Base-by-base conservation (phyloP, 1,140 invertebrate species). In the Hermetia illucens region DNA sequence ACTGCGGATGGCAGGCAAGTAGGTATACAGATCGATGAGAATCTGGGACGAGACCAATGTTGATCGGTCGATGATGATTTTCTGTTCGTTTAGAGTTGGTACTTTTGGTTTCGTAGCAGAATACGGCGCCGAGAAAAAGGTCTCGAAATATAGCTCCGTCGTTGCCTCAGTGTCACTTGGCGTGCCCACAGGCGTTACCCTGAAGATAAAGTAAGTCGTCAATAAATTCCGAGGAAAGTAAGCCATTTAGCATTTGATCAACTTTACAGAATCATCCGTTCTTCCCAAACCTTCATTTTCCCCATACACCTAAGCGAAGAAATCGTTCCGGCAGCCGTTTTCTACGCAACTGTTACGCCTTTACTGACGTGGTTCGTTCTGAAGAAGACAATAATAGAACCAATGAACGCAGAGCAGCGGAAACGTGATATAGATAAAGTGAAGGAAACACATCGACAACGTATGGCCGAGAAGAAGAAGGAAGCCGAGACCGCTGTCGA, bases 281-380 rank as follows among this genome's bases (percentile, higher is more conserved):
- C 87, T 2, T 82, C 79, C 39, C 92, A 97, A 62, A 79, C 77
- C 0, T 94, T 91, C 53, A 66, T 77, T 15, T 86, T 95, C 46
- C 89, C 91, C 0, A 85, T 96, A 47, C 80, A 89, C 50, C 57
- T 97, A 13, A 88, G 87, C 44, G 88, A 96, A 48, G 85, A 92
- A 51, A 67, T 96, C 4, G 65, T 89, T 42, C 85, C 90, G 2
- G 78, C 80, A 15, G 83, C 92, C 1, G 67, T 96, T 20, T 88
- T 97, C 58, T 97, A 97, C 55, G 92, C 89, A 2, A 92, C 91
- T 0, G 64, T 92, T 1, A 71, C 82, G 1, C 93, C 93, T 0
- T 32, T 93, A 3, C 63, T 92, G 25, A 71, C 76, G 0, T 92
- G 80, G 74, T 68, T 80, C 16, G 53, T 86, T 1, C 62, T 90